These are phyloP conservation scores for Ochropleura plecta DNA, from an alignment of 2,888 invertebrate species.

Conservation along the genomic window DNA sequence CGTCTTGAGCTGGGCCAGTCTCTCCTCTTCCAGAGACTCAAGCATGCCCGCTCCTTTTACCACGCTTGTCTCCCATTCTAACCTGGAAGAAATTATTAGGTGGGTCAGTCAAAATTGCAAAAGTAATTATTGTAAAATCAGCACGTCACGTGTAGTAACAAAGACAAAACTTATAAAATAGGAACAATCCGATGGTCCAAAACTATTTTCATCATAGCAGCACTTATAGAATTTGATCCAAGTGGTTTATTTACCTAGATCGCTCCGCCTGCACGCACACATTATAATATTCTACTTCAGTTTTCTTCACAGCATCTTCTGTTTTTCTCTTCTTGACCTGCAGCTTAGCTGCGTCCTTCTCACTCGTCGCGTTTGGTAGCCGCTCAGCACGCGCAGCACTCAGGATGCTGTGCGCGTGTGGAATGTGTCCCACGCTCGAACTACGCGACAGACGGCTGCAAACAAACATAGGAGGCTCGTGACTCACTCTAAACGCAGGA, in stretches of 20 bases:
- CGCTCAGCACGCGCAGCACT: slow-evolving; percentile 85
- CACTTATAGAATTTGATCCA: background rate
- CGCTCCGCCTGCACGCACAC: slow-evolving; percentile 97
- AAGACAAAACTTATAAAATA: background rate
- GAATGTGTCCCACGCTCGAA: slow-evolving; percentile 90
- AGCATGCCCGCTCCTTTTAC: slow-evolving; percentile 96
- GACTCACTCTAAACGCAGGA: slow-evolving; percentile 41
- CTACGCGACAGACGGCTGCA: slow-evolving; percentile 88
- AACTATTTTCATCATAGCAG: background rate
- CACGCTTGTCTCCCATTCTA: slow-evolving; percentile 98
- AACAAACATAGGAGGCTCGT: slow-evolving; percentile 63
- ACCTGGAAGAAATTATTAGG: slow-evolving; percentile 80
- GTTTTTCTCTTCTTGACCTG: slow-evolving; percentile 97
- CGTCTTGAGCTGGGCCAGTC: slow-evolving; percentile 95
- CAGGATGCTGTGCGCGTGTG: slow-evolving; percentile 88
- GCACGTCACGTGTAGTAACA: too few species aligned
- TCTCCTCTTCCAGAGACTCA: slow-evolving; percentile 97
- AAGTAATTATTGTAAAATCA: background rate
- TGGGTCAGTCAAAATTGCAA: background rate
- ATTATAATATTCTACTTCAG: slow-evolving; percentile 98
- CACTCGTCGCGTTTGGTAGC: slow-evolving; percentile 80
- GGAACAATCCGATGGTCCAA: background rate
- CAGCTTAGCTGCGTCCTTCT: slow-evolving; percentile 93
- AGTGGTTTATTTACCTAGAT: slow-evolving; percentile 91
- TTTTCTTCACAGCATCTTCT: slow-evolving; percentile 97